Percentiles rank a stretch among this genome's conserved stretches.
These are phyloP conservation scores for Tachycineta bicolor DNA, from an alignment of 2,113 vertebrate genomes.

Conservation along the genomic window DNA sequence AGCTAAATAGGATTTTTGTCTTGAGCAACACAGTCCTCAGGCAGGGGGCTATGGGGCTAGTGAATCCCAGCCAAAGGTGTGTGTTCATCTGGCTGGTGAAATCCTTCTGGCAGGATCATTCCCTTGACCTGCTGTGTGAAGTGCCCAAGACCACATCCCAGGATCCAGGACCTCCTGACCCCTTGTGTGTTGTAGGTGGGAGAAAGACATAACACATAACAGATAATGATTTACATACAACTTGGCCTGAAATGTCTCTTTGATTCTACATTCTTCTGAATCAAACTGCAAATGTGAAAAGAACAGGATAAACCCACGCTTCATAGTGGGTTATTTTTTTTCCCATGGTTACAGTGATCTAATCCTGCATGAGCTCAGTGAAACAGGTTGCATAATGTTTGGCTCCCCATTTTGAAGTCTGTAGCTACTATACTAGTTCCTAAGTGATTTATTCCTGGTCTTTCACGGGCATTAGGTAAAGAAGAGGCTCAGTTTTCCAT, in stretches of 20 bases:
- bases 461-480: neutral
- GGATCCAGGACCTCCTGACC: neutral
- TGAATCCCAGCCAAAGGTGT: conserved; percentile 50
- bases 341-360: conserved; percentile 23
- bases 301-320: conserved; percentile 35
- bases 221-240: conserved; percentile 32
- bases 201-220: conserved; percentile 33
- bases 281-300: conserved; percentile 46
- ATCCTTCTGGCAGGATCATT: neutral
- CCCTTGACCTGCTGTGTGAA: neutral
- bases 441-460: conserved; percentile 20
- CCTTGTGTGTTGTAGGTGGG: neutral
- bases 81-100: conserved; percentile 24
- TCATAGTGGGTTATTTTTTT: neutral
- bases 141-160: neutral
- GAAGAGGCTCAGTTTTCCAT: neutral
- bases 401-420: neutral
- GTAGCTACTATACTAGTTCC: neutral
- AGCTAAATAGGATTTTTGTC: neutral
- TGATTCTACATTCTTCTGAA: conserved; percentile 59
- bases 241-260: conserved; percentile 21
- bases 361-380: conserved; percentile 50
- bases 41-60: neutral
- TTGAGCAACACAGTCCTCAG: neutral
- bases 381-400: conserved; percentile 45